phyloP scores from a whole-genome alignment of 2,888 invertebrate genomes.

The Blastobasis lacticolella region DNA sequence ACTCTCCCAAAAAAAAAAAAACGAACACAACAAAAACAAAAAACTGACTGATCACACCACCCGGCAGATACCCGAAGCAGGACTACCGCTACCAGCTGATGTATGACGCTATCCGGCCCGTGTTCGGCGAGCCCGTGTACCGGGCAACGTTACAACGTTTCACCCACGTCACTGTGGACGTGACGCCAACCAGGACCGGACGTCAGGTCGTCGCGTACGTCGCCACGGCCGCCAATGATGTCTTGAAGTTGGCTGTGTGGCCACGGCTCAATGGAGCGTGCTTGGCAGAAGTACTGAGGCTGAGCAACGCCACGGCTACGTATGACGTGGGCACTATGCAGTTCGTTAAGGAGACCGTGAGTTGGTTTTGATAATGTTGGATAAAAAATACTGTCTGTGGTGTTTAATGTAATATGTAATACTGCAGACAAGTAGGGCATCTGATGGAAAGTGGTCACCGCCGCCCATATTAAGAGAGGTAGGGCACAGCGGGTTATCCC shows the following conservation, averaged over 20 bases:
- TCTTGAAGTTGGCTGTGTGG: slow-evolving; percentile 87
- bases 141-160: slow-evolving; percentile 81
- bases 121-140: slow-evolving; percentile 80
- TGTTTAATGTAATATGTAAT: no score
- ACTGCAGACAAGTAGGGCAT: no score
- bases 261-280: slow-evolving; percentile 83
- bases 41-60: background rate
- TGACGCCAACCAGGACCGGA: slow-evolving; percentile 80
- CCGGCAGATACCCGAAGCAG: slow-evolving; percentile 39
- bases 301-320: slow-evolving; percentile 70
- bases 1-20: no score
- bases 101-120: slow-evolving; percentile 88
- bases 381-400: no score
- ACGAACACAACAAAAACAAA: no score
- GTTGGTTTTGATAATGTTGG: slow-evolving; percentile 20
- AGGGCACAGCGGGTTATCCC: no score
- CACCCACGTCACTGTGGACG: slow-evolving; percentile 87
- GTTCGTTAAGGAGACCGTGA: slow-evolving; percentile 85
- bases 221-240: slow-evolving; percentile 81
- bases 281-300: slow-evolving; percentile 88
- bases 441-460: no score
- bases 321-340: slow-evolving; percentile 80
- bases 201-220: slow-evolving; percentile 86
- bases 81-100: slow-evolving; percentile 88
- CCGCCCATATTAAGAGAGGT: no score